Evolutionary conservation across 2,113 vertebrate genomes (phyloP).

Genomic region (Entomyzon cyanotis): DNA sequence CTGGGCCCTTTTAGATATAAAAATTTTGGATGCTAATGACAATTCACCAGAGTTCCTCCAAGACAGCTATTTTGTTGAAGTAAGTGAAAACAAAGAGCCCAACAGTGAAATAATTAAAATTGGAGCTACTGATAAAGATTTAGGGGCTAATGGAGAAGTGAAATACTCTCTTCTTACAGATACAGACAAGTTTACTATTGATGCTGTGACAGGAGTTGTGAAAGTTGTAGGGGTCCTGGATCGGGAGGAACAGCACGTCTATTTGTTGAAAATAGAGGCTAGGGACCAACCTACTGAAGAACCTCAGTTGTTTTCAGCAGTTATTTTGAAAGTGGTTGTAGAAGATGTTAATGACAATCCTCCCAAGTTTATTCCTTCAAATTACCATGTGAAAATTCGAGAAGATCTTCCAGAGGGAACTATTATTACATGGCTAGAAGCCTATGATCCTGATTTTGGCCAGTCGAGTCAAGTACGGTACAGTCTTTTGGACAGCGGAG

Average conservation of each 20-base stretch:
- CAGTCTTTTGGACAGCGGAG: conserved; percentile 87
- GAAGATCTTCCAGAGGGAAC: conserved; percentile 95
- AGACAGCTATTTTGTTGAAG: conserved; percentile 88
- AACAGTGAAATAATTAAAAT: conserved; percentile 90
- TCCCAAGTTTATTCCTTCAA: conserved; percentile 90
- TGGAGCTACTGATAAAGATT: conserved; percentile 90
- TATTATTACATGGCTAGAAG: conserved; percentile 91
- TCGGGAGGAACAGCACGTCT: conserved; percentile 80
- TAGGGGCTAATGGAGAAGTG: conserved; percentile 84
- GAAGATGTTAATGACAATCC: conserved; percentile 96
- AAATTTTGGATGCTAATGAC: conserved; percentile 90
- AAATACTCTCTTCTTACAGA: conserved; percentile 90
- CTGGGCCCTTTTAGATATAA: conserved; percentile 85
- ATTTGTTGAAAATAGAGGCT: conserved; percentile 87
- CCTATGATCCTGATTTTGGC: conserved; percentile 89
- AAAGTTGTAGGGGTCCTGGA: conserved; percentile 82
- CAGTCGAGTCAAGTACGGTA: conserved; percentile 93
- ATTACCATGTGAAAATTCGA: conserved; percentile 89
- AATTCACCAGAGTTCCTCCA: conserved; percentile 90
- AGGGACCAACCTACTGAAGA: conserved; percentile 85
- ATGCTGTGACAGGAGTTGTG: conserved; percentile 84
- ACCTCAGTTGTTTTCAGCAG: conserved; percentile 85
- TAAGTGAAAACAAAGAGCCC: conserved; percentile 83
- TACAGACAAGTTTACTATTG: conserved; percentile 86
- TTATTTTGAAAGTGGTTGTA: conserved; percentile 85